Percentiles rank a stretch among this genome's conserved stretches.
phyloP scores from a whole-genome alignment of 2,113 vertebrate species.

The Naja naja region DNA sequence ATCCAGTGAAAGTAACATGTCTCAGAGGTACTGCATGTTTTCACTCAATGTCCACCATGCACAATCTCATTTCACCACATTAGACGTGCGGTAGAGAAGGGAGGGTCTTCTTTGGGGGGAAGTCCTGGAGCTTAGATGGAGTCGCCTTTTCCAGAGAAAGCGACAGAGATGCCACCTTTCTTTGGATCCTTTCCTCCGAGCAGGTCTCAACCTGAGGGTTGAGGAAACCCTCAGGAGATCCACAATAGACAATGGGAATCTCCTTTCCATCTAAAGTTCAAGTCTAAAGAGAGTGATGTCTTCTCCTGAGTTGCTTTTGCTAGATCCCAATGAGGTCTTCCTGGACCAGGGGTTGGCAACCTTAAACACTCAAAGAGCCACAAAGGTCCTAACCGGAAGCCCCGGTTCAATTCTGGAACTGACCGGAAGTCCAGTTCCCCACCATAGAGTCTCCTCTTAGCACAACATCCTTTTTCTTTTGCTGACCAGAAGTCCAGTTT shows the following conservation, averaged over 20 bases:
- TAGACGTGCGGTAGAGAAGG: constrained; percentile 54
- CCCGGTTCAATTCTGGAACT: too few species aligned
- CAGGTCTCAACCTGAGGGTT: not conserved
- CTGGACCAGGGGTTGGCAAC: too few species aligned
- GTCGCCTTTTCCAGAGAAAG: not conserved
- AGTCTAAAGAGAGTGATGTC: not conserved
- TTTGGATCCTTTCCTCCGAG: not conserved
- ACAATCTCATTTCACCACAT: constrained; percentile 80
- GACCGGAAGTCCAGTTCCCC: too few species aligned
- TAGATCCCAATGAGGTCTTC: not conserved
- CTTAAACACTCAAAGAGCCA: too few species aligned
- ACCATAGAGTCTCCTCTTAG: too few species aligned
- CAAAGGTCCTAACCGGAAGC: too few species aligned
- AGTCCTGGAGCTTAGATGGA: not conserved
- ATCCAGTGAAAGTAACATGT: constrained; percentile 99
- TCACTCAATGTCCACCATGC: constrained; percentile 76
- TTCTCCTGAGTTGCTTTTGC: not conserved
- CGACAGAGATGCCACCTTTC: not conserved
- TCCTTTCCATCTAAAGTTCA: not conserved
- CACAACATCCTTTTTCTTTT: too few species aligned
- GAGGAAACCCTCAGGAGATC: not conserved
- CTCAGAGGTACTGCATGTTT: constrained; percentile 95
- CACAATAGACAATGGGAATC: not conserved
- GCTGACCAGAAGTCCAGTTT: too few species aligned
- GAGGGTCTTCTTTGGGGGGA: not conserved